phyloP scores from a whole-genome alignment of 1,140 invertebrate genomes.

The Stenopsyche tienmushanensis region DNA sequence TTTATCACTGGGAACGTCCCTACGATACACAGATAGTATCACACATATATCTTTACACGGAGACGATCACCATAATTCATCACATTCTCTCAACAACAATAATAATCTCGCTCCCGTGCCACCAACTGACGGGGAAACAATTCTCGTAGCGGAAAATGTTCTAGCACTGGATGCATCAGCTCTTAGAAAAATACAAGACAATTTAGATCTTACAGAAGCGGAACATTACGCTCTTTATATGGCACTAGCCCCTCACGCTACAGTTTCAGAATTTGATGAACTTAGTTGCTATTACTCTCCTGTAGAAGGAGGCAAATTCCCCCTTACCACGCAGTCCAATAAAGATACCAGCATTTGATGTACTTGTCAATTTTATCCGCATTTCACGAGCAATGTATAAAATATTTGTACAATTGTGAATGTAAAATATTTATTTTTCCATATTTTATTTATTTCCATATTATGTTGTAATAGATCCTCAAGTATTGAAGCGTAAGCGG shows the following conservation, averaged over 20 bases:
- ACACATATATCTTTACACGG: conserved; percentile 64
- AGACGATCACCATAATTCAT: conserved; percentile 47
- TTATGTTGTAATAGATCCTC: conserved; percentile 50
- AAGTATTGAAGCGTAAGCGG: conserved; percentile 59
- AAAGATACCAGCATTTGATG: conserved; percentile 31
- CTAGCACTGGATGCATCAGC: conserved; percentile 50
- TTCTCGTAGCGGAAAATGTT: conserved; percentile 54
- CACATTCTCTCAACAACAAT: conserved; percentile 43
- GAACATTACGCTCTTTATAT: conserved; percentile 86
- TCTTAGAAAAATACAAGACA: conserved; percentile 52
- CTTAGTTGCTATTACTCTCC: conserved; percentile 82
- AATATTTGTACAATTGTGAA: not conserved
- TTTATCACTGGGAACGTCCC: conserved; percentile 43
- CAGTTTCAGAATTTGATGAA: conserved; percentile 83
- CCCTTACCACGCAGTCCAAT: conserved; percentile 36
- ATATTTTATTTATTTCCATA: too few relatives aligned
- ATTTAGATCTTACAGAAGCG: conserved; percentile 71
- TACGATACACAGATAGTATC: conserved; percentile 55
- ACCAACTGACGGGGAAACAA: conserved; percentile 48
- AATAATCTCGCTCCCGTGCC: conserved; percentile 44
- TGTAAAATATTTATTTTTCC: not conserved
- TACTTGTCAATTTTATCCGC: not conserved
- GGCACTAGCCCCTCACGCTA: conserved; percentile 78
- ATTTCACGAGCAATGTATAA: not conserved
- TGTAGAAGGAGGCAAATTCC: conserved; percentile 71